Percentiles rank a stretch among this genome's conserved stretches.
Evolutionary conservation across 1,140 invertebrate species (phyloP).

Genomic region (Lordiphosa mommai): DNA sequence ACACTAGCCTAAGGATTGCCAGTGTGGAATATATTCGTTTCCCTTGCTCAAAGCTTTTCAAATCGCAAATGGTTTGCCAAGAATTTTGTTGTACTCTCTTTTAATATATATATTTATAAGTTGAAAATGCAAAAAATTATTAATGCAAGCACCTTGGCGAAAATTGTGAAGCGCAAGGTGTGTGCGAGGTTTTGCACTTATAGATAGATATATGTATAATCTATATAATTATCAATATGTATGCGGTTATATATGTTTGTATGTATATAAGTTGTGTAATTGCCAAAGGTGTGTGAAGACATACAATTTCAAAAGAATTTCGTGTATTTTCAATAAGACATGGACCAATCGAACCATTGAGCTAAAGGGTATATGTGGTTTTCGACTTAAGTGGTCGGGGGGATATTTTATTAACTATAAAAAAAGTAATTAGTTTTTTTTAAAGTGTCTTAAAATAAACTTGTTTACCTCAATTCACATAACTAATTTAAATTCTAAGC

Average conservation of each 20-base stretch:
- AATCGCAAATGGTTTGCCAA: too few species aligned
- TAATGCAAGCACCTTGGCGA: conserved; percentile 37
- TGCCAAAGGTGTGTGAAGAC: not conserved
- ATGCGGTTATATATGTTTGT: conserved; percentile 1
- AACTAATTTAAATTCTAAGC: too few species aligned
- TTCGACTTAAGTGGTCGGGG: not conserved
- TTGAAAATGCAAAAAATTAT: conserved; percentile 52
- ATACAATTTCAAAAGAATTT: not conserved
- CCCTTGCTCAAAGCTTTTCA: conserved; percentile 25
- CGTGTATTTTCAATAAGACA: not conserved
- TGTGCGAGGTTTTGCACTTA: not conserved
- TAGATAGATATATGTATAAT: conserved; percentile 1
- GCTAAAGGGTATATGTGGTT: too few species aligned
- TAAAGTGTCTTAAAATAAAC: too few species aligned
- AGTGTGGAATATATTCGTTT: conserved; percentile 23
- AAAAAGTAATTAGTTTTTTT: too few species aligned
- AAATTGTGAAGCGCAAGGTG: conserved; percentile 38
- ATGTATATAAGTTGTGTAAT: conserved; percentile 2
- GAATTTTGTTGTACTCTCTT: not conserved
- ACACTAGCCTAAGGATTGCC: too few species aligned
- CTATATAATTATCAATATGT: not conserved
- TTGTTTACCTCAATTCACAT: too few species aligned
- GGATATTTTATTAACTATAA: too few species aligned
- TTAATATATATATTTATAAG: conserved; percentile 61
- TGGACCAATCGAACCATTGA: too few species aligned